Base-by-base conservation (phyloP, 2,797 vertebrate species). In the Gallinago nigripennis region DNA sequence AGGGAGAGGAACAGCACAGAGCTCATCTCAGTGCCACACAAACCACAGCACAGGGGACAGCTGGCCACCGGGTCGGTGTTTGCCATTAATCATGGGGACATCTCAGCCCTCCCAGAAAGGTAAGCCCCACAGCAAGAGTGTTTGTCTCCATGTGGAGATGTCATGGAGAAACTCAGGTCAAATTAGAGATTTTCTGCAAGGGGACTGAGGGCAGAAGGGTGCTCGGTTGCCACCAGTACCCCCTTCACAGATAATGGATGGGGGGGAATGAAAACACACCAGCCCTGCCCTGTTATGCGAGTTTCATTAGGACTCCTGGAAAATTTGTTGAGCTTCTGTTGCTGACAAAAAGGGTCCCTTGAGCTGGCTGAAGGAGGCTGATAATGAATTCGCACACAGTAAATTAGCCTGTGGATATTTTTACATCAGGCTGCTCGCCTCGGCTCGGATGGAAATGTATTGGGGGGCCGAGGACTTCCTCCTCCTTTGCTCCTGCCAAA, bases 391-490 rank as follows among this genome's bases (percentile, higher is more conserved):
- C 9, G 25, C 75, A 80, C 0, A 0, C 94, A 64, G 72, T 30
- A 75, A 90, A 91, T 95, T 82, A 96, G 76, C 94, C 86, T 8
- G 28, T 83, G 69, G 91, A 20, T 95, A 25, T 94, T 96, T 92
- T 88, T 63, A 51, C 61, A 70, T 4, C 35, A 24, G 70, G 41
- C 83, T 88, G 83, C 70, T 79, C 4, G 3, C 68, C 77, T 75
- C 15, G 0, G 48, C 83, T 77, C 45, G 8, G 8, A 7, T 28
- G 58, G 37, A 82, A 73, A 81, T 2, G 61, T 25, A 1, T 0
- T 1, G 27, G 61, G 48, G 48, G 58, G 75, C 33, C 1, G 4
- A 83, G 39, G 64, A 21, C 54, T 30, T 46, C 65, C 57, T 68
- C 68, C 77, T 75, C 16, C 1, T 25, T 63, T 66, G 75, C 83